A percentile compares a stretch with the other conserved stretches of the same genome.
These are phyloP conservation scores for Orientallactaga sibirica DNA, from an alignment of 2,797 vertebrate species.

Conservation along the genomic window DNA sequence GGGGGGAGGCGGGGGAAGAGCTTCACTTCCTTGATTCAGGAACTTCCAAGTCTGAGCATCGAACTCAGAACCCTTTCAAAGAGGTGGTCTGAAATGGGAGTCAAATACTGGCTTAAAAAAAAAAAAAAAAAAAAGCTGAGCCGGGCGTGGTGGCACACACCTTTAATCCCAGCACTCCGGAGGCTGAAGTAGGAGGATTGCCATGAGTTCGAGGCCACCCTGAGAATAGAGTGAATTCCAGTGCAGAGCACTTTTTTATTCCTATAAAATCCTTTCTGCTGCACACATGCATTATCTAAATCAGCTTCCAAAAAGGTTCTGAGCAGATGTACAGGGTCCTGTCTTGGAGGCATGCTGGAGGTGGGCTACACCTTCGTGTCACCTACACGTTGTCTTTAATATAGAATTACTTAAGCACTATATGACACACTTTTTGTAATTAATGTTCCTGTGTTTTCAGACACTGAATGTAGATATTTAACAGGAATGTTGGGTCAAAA, in stretches of 20 bases:
- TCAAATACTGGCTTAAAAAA: conserved; percentile 4
- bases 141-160: no score
- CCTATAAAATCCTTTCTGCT: background rate
- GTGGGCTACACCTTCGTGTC: background rate
- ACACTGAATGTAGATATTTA: background rate
- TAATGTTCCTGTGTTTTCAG: conserved; percentile 18
- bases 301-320: background rate
- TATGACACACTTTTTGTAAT: background rate
- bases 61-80: conserved; percentile 8
- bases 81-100: conserved; percentile 58
- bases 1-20: background rate
- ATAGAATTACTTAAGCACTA: conserved; percentile 2
- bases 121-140: no score
- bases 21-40: background rate
- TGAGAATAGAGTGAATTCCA: no score
- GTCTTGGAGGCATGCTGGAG: background rate
- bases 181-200: no score
- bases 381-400: background rate
- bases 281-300: background rate
- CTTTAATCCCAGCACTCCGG: no score
- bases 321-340: background rate
- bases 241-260: conserved; percentile 45
- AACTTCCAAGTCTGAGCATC: conserved; percentile 43
- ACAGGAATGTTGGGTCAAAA: conserved; percentile 8
- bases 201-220: no score